Percentiles rank a stretch among this genome's conserved stretches.
Evolutionary conservation across 2,113 vertebrate genomes (phyloP).

Genomic region (Poecilia latipinna): DNA sequence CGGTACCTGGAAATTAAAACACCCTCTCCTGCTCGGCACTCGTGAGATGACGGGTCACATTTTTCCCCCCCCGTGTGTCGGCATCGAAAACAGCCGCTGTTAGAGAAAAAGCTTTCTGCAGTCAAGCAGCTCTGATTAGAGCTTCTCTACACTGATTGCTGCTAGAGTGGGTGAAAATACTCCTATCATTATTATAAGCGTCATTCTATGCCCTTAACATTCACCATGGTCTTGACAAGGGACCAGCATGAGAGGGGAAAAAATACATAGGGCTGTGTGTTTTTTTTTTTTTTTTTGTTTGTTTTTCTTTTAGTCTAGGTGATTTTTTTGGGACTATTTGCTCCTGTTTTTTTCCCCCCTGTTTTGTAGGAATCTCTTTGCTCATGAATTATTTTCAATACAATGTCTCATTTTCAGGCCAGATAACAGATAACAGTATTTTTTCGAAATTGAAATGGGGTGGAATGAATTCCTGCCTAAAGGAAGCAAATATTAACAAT

Average conservation of each 20-base stretch:
- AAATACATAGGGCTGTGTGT: background rate
- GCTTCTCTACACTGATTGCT: conserved; percentile 41
- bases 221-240: conserved; percentile 21
- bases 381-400: background rate
- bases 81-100: conserved; percentile 29
- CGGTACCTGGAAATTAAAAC: background rate
- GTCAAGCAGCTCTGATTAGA: conserved; percentile 53
- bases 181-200: conserved; percentile 46
- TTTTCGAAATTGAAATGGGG: background rate
- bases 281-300: background rate
- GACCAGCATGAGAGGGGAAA: conserved; percentile 13
- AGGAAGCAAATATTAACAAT: background rate
- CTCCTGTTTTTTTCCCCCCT: no score
- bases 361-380: background rate
- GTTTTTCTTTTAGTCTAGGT: background rate
- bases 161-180: conserved; percentile 54
- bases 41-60: conserved; percentile 14
- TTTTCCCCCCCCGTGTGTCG: conserved; percentile 12
- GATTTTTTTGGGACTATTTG: background rate
- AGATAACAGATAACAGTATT: background rate
- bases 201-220: conserved; percentile 31
- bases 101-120: conserved; percentile 37
- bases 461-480: background rate
- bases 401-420: background rate
- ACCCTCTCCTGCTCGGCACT: background rate